Evolutionary conservation across 2,888 invertebrate genomes (phyloP), one percentile per base, ranked within the genome.

Genomic region (Sinotaia quadrata): DNA sequence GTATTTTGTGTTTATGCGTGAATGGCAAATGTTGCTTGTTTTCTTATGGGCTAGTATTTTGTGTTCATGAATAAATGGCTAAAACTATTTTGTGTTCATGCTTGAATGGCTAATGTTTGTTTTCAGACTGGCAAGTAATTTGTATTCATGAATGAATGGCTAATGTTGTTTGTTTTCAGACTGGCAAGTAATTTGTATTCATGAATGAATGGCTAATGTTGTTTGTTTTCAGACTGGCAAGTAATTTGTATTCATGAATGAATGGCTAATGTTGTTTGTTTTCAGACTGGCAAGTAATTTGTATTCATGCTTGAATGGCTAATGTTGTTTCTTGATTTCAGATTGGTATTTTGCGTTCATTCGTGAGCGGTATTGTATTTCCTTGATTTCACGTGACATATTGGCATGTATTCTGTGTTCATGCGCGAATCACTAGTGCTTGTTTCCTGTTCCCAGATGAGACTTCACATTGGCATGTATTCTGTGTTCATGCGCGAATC

Each of bases 1-100:
- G 56, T 68, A 68, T 57, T 68, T 71, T 2, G 60, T 76, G 5
- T 79, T 71, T 65, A 27, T 79, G 54, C 61, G 59, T 44, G 77
- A 79, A 54, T 79, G 78, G 78, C 57, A 78, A 5, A 47, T 67
- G 5, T 76, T 77, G 18, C 78, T 79, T 61, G 74, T 76, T 12
- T 59, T n/a, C 68, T 27, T 66, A 71, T 2, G 61, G n/a, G n/a
- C n/a, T n/a, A n/a, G n/a, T n/a, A n/a, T n/a, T n/a, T n/a, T n/a
- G n/a, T n/a, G n/a, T n/a, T n/a, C n/a, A n/a, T n/a, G n/a, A n/a
- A n/a, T 44, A 76, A 79, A 54, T 79, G 78, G 78, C 57, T 44
- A 61, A n/a, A 61, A 54, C 44, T 68, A 68, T 57, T 68, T 71
- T n/a, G n/a, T n/a, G n/a, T n/a, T n/a, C n/a, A n/a, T n/a, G n/a